phyloP scores from a whole-genome alignment of 2,888 invertebrate genomes.

The Conus canariensis region DNA sequence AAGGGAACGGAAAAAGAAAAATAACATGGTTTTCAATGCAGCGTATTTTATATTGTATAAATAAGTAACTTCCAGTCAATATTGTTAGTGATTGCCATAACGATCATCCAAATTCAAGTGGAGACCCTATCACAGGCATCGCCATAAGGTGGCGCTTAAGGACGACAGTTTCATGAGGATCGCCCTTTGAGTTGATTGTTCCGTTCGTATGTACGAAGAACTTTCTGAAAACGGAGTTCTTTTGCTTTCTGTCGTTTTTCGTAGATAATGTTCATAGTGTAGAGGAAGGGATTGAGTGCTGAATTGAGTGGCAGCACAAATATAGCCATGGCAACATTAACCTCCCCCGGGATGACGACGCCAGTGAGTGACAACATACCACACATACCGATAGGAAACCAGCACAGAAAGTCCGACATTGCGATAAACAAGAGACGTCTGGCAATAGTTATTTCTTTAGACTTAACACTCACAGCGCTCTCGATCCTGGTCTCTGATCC shows the following conservation, averaged over 20 bases:
- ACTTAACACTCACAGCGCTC: not conserved
- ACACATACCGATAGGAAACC: slow-evolving; percentile 20
- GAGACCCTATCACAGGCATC: too few species aligned
- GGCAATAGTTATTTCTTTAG: not conserved
- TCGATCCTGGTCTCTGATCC: not conserved
- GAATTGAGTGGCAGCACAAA: slow-evolving; percentile 81
- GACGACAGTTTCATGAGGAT: too few species aligned
- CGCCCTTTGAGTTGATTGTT: too few species aligned
- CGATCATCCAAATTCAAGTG: too few species aligned
- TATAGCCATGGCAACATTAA: slow-evolving; percentile 59
- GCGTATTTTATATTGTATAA: too few species aligned
- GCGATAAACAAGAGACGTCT: not conserved
- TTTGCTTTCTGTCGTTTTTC: slow-evolving; percentile 21
- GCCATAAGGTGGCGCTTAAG: too few species aligned
- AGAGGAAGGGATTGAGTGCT: slow-evolving; percentile 79
- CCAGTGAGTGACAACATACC: slow-evolving; percentile 12
- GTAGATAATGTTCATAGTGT: slow-evolving; percentile 44
- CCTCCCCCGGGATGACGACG: slow-evolving; percentile 36
- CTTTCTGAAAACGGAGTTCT: not conserved
- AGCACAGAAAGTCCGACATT: slow-evolving; percentile 15
- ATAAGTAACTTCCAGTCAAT: too few species aligned
- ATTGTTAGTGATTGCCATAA: too few species aligned
- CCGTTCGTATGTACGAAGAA: not conserved
- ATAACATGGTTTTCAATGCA: too few species aligned
- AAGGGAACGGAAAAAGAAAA: too few species aligned